Conservation (phyloP, 2,113 vertebrate species). For the Hystrix cristata region DNA sequence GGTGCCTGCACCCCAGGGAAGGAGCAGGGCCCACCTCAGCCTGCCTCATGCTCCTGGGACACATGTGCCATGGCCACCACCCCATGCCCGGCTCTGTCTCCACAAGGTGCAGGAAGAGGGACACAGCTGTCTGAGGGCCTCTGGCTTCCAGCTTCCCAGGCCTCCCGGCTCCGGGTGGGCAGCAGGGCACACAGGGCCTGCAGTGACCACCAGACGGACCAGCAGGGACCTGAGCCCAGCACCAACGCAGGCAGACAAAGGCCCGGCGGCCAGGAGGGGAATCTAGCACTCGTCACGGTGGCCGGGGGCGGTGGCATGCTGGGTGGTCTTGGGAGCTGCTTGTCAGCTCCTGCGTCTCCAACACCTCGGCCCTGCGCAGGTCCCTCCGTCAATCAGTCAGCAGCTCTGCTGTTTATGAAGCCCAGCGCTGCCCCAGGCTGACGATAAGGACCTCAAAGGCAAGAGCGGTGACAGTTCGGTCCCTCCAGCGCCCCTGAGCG, state of each 20-base stretch:
- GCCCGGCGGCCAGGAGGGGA: conserved; percentile 54
- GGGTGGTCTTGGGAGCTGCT: conserved; percentile 73
- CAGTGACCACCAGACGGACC: conserved; percentile 86
- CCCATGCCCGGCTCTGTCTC: neutral
- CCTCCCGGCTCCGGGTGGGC: neutral
- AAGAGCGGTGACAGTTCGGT: neutral
- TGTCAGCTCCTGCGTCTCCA: conserved; percentile 70
- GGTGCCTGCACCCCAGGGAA: neutral
- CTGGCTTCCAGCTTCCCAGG: neutral
- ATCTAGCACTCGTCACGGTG: neutral
- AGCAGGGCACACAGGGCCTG: neutral
- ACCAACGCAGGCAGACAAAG: conserved; percentile 67
- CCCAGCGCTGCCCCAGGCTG: conserved; percentile 14
- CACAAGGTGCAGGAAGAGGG: neutral
- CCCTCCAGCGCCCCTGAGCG: neutral
- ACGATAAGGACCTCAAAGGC: neutral
- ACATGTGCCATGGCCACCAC: neutral
- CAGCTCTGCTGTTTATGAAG: conserved; percentile 54
- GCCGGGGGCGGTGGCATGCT: neutral
- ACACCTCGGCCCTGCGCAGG: conserved; percentile 46
- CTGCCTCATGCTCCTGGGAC: neutral
- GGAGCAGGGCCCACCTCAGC: neutral
- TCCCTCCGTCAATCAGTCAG: conserved; percentile 72
- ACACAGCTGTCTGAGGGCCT: neutral
- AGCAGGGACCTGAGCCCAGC: conserved; percentile 82